A percentile compares a stretch with the other conserved stretches of the same genome.
These are phyloP conservation scores for Drymonia ruficornis DNA, from an alignment of 2,888 invertebrate genomes.

Conservation along the genomic window DNA sequence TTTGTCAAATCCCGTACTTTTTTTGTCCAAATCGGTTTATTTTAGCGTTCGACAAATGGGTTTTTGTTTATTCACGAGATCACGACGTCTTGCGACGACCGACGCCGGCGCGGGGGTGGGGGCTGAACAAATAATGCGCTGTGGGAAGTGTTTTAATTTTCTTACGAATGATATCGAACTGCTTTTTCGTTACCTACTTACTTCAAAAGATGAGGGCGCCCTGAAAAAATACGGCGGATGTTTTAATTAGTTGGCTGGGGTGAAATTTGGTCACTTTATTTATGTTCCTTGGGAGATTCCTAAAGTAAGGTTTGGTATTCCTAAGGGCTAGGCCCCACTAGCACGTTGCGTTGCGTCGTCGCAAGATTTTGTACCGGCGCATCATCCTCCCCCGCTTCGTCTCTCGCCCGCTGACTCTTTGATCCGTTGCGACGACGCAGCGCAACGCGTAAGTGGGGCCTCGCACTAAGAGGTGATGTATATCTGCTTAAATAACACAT, in stretches of 20 bases:
- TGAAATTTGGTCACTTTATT: too few relatives aligned
- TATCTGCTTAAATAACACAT: too few relatives aligned
- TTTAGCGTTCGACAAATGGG: slow-evolving; percentile 54
- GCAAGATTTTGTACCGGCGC: too few relatives aligned
- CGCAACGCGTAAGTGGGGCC: too few relatives aligned
- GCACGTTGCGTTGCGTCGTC: too few relatives aligned
- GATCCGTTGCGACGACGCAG: too few relatives aligned
- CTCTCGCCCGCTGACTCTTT: too few relatives aligned
- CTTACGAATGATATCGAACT: slow-evolving; percentile 20
- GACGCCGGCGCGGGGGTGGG: slow-evolving; percentile 36
- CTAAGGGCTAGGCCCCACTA: too few relatives aligned
- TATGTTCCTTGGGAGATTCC: too few relatives aligned
- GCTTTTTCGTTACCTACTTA: slow-evolving; percentile 25
- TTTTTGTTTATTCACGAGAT: slow-evolving; percentile 55
- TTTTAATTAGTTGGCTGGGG: not conserved
- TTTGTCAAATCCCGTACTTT: slow-evolving; percentile 31
- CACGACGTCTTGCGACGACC: slow-evolving; percentile 6
- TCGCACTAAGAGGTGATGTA: too few relatives aligned
- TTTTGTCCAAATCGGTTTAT: slow-evolving; percentile 63
- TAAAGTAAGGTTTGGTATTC: too few relatives aligned
- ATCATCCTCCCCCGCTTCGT: too few relatives aligned
- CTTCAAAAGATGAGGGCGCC: slow-evolving; percentile 3
- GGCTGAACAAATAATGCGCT: slow-evolving; percentile 51
- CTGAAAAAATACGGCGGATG: not conserved
- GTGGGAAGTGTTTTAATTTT: slow-evolving; percentile 33